Conservation (phyloP, 2,888 invertebrate genomes). For the Melanostoma scalare region DNA sequence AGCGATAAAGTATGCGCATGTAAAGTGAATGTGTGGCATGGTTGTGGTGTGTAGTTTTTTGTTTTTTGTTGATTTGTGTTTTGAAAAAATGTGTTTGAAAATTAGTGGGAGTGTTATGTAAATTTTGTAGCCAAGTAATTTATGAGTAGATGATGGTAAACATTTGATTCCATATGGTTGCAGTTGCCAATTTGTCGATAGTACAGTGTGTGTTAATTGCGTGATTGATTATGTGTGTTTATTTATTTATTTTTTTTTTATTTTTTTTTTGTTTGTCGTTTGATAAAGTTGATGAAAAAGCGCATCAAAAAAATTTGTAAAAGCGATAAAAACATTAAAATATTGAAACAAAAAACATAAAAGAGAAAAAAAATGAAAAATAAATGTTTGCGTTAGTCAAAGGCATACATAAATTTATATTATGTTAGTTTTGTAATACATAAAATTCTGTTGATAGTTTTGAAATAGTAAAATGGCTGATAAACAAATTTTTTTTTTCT, state of each 20-base stretch:
- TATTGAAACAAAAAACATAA: constrained; percentile 60
- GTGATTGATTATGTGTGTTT: constrained; percentile 50
- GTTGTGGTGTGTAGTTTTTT: constrained; percentile 21
- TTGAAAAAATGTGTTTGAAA: constrained; percentile 44
- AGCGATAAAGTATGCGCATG: constrained; percentile 43
- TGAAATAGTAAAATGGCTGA: too few species aligned
- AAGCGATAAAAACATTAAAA: constrained; percentile 63
- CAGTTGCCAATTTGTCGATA: constrained; percentile 17
- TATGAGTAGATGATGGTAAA: constrained; percentile 6
- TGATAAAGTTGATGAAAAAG: constrained; percentile 73
- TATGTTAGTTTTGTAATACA: constrained; percentile 21
- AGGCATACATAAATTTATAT: constrained; percentile 52
- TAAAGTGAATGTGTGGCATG: constrained; percentile 24
- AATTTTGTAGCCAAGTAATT: constrained; percentile 34
- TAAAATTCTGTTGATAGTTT: background rate
- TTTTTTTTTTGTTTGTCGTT: constrained; percentile 49
- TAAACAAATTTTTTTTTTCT: too few species aligned
- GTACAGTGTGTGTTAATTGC: constrained; percentile 45
- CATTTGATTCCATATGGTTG: constrained; percentile 43
- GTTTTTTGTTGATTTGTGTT: constrained; percentile 39
- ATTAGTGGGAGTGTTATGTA: constrained; percentile 31
- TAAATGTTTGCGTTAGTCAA: constrained; percentile 68
- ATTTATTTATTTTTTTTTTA: constrained; percentile 48
- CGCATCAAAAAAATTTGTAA: constrained; percentile 68
- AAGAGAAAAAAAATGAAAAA: constrained; percentile 66